phyloP scores from a whole-genome alignment of 2,888 invertebrate species.

The Poecilobothrus nobilitatus region DNA sequence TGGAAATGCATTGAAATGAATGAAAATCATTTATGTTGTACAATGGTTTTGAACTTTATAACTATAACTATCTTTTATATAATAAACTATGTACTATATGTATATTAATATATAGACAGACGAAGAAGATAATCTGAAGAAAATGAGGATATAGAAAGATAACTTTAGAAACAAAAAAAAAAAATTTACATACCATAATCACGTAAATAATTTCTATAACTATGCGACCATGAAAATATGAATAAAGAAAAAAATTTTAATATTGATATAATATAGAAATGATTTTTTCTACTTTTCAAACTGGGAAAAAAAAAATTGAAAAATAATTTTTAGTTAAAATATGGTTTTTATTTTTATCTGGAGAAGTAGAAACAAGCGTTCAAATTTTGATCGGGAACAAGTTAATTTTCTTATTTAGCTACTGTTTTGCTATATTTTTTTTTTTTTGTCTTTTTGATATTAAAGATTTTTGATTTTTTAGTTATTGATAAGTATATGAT shows the following conservation, averaged over 20 bases:
- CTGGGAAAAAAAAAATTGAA: neutral
- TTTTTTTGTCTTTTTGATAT: neutral
- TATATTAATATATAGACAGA: too few relatives aligned
- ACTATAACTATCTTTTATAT: too few relatives aligned
- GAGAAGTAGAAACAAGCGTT: neutral
- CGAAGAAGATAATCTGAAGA: neutral
- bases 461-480: neutral
- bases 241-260: neutral
- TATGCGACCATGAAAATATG: neutral
- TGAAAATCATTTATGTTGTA: too few relatives aligned
- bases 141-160: neutral
- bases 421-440: neutral
- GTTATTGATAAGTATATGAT: neutral
- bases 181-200: conserved; percentile 1
- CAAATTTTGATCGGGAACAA: neutral
- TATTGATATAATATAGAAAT: neutral
- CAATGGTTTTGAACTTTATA: too few relatives aligned
- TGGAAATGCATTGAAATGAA: too few relatives aligned
- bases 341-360: neutral
- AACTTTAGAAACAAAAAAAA: neutral
- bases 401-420: neutral
- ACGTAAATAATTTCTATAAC: neutral
- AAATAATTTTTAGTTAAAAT: neutral
- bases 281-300: neutral
- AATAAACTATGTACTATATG: too few relatives aligned